Percentiles rank a stretch among this genome's conserved stretches.
These are phyloP conservation scores for Diglossa cyanea DNA, from an alignment of 2,797 vertebrate genomes.

Conservation along the genomic window DNA sequence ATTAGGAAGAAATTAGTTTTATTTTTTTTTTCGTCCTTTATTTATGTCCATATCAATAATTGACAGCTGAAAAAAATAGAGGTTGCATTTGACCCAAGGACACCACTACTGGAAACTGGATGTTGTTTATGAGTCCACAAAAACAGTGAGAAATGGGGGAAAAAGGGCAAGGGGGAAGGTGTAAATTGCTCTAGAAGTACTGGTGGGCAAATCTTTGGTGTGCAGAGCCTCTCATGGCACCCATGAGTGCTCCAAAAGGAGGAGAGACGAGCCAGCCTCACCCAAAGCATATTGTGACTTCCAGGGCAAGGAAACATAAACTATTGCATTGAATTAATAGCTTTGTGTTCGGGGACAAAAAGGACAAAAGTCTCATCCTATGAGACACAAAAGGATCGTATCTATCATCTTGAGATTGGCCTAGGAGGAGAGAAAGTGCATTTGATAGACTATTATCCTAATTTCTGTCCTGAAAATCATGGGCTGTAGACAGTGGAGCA, in stretches of 20 bases:
- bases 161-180: not conserved
- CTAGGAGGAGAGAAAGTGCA: not conserved
- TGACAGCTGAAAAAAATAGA: not conserved
- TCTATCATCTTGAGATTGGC: not conserved
- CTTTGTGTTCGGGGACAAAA: not conserved
- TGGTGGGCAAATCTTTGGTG: not conserved
- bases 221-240: not conserved
- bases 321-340: not conserved
- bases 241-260: not conserved
- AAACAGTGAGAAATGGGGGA: not conserved
- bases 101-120: not conserved
- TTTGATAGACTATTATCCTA: slow-evolving; percentile 57
- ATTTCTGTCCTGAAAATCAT: slow-evolving; percentile 36
- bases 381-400: not conserved
- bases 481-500: not conserved
- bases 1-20: not conserved
- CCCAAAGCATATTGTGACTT: not conserved
- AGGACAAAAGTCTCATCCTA: not conserved
- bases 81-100: not conserved
- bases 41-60: not conserved
- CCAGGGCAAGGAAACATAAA: not conserved
- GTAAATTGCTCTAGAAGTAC: not conserved
- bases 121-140: not conserved
- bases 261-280: not conserved
- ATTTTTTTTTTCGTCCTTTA: rapidly evolving